Percentiles rank a stretch among this genome's conserved stretches.
phyloP scores from a whole-genome alignment of 2,888 invertebrate species.

The Crocallis elinguaria region DNA sequence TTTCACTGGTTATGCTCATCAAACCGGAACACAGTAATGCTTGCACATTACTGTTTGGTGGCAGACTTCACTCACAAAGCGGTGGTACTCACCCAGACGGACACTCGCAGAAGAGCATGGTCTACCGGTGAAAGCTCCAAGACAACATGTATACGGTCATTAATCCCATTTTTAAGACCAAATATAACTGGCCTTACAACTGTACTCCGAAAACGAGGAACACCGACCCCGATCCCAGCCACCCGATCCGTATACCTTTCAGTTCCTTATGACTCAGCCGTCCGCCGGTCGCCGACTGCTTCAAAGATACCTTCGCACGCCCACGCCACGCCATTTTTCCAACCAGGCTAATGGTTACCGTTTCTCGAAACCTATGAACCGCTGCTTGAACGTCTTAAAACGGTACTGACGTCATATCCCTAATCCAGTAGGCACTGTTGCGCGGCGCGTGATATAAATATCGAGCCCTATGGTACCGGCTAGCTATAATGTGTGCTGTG shows the following conservation, averaged over 20 bases:
- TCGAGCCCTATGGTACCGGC: constrained; percentile 42
- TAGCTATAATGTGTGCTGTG: constrained; percentile 1
- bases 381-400: constrained; percentile 16
- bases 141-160: not conserved
- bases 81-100: too few species aligned
- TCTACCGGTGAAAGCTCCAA: too few species aligned
- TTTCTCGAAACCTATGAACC: constrained; percentile 21
- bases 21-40: too few species aligned
- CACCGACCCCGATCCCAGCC: constrained; percentile 1
- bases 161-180: not conserved
- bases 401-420: constrained; percentile 47
- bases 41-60: too few species aligned
- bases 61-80: too few species aligned
- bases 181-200: too few species aligned
- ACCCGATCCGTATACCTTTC: constrained; percentile 8
- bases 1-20: too few species aligned
- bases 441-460: constrained; percentile 46
- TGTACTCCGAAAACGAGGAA: not conserved
- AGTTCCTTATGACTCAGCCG: constrained; percentile 8
- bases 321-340: constrained; percentile 6
- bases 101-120: too few species aligned
- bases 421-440: constrained; percentile 30
- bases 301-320: not conserved
- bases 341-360: constrained; percentile 19
- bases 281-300: too few species aligned